phyloP scores from a whole-genome alignment of 2,797 vertebrate genomes.

The Hybognathus amarus region DNA sequence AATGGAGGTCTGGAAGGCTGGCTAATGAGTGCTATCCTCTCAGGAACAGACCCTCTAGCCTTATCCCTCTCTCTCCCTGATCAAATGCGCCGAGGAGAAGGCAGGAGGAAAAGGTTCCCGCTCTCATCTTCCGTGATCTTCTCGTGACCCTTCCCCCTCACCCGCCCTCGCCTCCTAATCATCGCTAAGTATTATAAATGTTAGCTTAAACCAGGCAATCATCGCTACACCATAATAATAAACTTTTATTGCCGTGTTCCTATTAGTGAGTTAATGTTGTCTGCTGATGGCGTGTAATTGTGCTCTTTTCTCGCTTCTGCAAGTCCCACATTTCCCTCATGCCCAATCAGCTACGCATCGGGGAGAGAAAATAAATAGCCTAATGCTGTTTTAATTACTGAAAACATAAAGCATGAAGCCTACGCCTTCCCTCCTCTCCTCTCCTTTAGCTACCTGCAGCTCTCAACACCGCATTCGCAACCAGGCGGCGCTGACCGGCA shows the following conservation, averaged over 20 bases:
- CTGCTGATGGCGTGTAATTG: slow-evolving; percentile 88
- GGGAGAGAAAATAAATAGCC: slow-evolving; percentile 79
- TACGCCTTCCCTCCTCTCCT: slow-evolving; percentile 53
- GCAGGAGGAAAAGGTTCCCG: slow-evolving; percentile 49
- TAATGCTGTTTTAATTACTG: slow-evolving; percentile 75
- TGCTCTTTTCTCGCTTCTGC: slow-evolving; percentile 80
- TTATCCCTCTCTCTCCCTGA: slow-evolving; percentile 65
- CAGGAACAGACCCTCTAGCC: slow-evolving; percentile 83
- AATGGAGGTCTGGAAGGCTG: slow-evolving; percentile 82
- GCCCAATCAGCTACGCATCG: slow-evolving; percentile 86
- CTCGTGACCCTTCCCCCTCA: slow-evolving; percentile 73
- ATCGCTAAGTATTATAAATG: slow-evolving; percentile 91
- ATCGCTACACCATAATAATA: slow-evolving; percentile 87
- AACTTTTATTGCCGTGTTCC: slow-evolving; percentile 85
- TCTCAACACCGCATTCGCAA: slow-evolving; percentile 23
- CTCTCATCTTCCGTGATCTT: slow-evolving; percentile 27
- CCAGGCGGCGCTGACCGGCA: slow-evolving; percentile 29
- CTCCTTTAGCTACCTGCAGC: slow-evolving; percentile 43
- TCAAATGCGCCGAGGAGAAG: slow-evolving; percentile 78
- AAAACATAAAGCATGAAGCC: slow-evolving; percentile 70
- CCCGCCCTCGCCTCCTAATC: slow-evolving; percentile 65
- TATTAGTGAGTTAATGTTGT: slow-evolving; percentile 92
- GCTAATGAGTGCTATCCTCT: slow-evolving; percentile 84
- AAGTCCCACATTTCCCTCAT: slow-evolving; percentile 83
- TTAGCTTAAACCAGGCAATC: slow-evolving; percentile 89